Percentiles rank a stretch among this genome's conserved stretches.
Conservation (phyloP, 2,113 vertebrate genomes). For the Puffinus mauretanicus region DNA sequence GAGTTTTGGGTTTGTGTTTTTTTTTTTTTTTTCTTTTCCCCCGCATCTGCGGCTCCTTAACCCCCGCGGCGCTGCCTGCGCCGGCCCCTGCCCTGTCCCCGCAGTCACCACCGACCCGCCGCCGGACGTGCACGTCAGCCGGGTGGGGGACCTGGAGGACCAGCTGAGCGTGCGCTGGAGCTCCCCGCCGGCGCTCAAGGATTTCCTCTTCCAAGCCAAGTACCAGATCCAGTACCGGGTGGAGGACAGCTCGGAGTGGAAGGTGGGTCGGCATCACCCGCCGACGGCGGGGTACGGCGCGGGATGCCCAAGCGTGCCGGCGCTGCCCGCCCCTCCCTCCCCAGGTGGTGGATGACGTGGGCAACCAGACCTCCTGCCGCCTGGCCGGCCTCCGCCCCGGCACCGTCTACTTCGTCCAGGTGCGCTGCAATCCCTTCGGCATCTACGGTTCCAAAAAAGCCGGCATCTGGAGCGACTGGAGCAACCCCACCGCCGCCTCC, state of each 20-base stretch:
- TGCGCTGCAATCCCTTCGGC: slow-evolving; percentile 94
- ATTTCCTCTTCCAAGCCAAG: slow-evolving; percentile 95
- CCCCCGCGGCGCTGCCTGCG: background rate
- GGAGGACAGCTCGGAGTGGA: slow-evolving; percentile 93
- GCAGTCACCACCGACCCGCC: slow-evolving; percentile 95
- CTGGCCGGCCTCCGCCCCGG: slow-evolving; percentile 91
- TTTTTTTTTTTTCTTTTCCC: background rate
- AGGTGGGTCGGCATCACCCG: slow-evolving; percentile 68
- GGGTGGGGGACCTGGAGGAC: slow-evolving; percentile 90
- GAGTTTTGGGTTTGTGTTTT: background rate
- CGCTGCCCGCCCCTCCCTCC: background rate
- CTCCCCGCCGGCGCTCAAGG: slow-evolving; percentile 87
- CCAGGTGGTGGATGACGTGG: slow-evolving; percentile 94
- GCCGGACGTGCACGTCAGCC: slow-evolving; percentile 86
- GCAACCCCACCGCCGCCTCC: slow-evolving; percentile 93
- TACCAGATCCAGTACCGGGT: slow-evolving; percentile 97
- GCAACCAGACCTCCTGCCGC: slow-evolving; percentile 94
- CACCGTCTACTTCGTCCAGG: slow-evolving; percentile 97
- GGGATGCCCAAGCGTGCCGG: accelerated
- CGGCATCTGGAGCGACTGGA: slow-evolving; percentile 98
- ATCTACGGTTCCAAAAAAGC: slow-evolving; percentile 96
- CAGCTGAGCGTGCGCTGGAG: slow-evolving; percentile 94
- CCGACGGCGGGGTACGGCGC: accelerated
- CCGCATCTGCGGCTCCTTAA: slow-evolving; percentile 49
- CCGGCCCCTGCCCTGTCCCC: background rate